Evolutionary conservation across 1,140 invertebrate genomes (phyloP), one percentile per base, ranked within the genome.

Genomic region (Nasonia giraulti): DNA sequence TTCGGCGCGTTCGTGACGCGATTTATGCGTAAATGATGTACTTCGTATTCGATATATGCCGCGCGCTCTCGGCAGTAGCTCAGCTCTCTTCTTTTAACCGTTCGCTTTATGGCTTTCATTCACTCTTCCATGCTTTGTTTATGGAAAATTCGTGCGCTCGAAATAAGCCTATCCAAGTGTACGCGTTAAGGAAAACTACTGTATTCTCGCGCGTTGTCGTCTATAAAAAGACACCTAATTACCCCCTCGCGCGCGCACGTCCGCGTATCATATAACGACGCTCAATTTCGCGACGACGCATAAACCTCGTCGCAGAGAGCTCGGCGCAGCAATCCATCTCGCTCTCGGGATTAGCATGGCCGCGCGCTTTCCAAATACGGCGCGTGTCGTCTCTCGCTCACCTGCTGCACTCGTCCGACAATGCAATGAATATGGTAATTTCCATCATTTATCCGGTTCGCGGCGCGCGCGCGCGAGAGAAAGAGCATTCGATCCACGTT

Each of bases 341-440:
- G 7, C 82, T 75, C 40, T 17, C 12, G 62, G 83, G 75, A 90
- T 91, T 90, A 90, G 88, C 90, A 90, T 91, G 37, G 27, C 1
- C 68, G 27, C 50, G 87, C 80, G 76, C 84, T 84, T 82, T 85
- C 90, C 89, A 90, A 91, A 90, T 90, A 90, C 86, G 89, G 89
- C 50, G 75, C 20, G 23, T 2, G n/a, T 33, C 27, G 17, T 62
- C 55, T 62, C 55, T n/a, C 55, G 17, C 86, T 90, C 86, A 87
- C 84, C 86, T 87, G 88, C 86, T 84, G 75, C 27, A 44, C 55
- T 73, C 83, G 37, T 31, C 6, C 40, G 84, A 88, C 89, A 88
- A 89, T 89, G 85, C 88, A 88, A 90, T 91, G 87, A 90, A 90
- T 91, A 91, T 90, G 89, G 88, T 89, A 88, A 91, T 91, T 90